phyloP scores from a whole-genome alignment of 92 coral and sea anemone genomes.

The Blastomussa wellsi region DNA sequence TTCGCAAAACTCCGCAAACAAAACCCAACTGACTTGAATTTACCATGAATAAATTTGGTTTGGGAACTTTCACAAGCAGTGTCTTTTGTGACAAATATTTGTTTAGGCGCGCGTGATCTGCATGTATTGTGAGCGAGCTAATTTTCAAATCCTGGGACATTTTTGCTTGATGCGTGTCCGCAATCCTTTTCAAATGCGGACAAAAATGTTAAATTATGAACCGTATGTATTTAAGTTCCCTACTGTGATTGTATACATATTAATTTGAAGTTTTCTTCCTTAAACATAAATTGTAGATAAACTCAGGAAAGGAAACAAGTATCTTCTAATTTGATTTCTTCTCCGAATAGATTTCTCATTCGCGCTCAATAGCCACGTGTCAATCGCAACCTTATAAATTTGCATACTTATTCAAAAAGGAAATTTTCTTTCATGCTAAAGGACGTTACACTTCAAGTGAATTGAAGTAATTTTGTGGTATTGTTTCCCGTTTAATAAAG shows the following conservation, averaged over 20 bases:
- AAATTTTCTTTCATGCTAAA: neutral
- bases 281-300: conserved; percentile 8
- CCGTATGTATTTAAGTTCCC: conserved; percentile 34
- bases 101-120: conserved; percentile 44
- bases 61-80: conserved; percentile 31
- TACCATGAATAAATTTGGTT: conserved; percentile 49
- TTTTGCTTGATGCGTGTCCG: conserved; percentile 21
- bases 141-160: conserved; percentile 24
- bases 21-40: conserved; percentile 38
- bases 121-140: conserved; percentile 19
- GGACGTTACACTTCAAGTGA: conserved; percentile 21
- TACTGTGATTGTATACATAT: conserved; percentile 28
- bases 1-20: conserved; percentile 51
- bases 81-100: conserved; percentile 60
- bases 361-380: conserved; percentile 15
- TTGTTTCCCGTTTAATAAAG: neutral
- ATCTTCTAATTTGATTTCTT: neutral
- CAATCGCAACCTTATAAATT: conserved; percentile 7
- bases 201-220: conserved; percentile 41
- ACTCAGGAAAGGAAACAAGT: neutral
- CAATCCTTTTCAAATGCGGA: conserved; percentile 31
- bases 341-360: neutral
- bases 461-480: conserved; percentile 3
- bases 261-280: conserved; percentile 19
- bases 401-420: conserved; percentile 1